A percentile compares a stretch with the other conserved stretches of the same genome.
phyloP scores from a whole-genome alignment of 2,113 vertebrate species.

The Aplodontia rufa region DNA sequence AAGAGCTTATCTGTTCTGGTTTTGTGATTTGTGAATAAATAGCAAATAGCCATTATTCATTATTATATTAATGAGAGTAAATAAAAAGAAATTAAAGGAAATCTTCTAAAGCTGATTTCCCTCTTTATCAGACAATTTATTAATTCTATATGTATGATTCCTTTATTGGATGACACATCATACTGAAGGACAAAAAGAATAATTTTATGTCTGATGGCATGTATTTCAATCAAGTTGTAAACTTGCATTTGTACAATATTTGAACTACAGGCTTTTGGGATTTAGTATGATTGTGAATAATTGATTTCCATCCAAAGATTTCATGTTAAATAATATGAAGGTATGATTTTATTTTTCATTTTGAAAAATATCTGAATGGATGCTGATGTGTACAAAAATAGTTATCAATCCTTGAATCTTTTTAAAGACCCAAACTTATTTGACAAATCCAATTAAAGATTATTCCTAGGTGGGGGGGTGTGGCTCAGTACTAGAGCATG shows the following conservation, averaged over 20 bases:
- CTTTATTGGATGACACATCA: not conserved
- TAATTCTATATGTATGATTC: not conserved
- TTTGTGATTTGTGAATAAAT: not conserved
- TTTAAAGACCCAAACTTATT: not conserved
- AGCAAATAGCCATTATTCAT: not conserved
- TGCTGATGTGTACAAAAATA: not conserved
- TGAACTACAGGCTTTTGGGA: not conserved
- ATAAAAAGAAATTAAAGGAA: not conserved
- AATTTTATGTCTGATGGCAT: not conserved
- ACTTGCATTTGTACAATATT: not conserved
- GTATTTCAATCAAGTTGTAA: conserved; percentile 8
- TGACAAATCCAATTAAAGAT: not conserved
- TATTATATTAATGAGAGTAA: not conserved
- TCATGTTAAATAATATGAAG: not conserved
- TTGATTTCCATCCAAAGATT: not conserved
- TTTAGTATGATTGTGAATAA: not conserved
- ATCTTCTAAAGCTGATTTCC: not conserved
- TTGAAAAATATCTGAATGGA: conserved; percentile 1
- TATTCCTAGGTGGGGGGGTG: not conserved
- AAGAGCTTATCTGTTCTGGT: not conserved
- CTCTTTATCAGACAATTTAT: not conserved
- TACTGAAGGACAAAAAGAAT: not conserved
- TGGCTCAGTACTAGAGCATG: not conserved
- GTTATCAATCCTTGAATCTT: not conserved
- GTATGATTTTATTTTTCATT: not conserved